Conservation (phyloP, 2,888 invertebrate species). For the Loripinus fragilis region DNA sequence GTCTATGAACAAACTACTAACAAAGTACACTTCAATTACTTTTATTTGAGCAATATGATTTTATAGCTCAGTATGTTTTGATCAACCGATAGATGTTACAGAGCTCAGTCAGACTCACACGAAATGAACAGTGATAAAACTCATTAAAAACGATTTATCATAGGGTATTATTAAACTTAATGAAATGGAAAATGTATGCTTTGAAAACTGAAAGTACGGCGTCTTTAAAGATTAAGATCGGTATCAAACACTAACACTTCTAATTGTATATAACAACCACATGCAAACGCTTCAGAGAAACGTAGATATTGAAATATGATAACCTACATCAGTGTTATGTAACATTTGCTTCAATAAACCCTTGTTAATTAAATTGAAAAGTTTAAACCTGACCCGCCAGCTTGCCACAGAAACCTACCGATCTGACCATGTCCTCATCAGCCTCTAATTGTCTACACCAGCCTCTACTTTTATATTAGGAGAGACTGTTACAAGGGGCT, state of each 20-base stretch:
- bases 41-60: not conserved
- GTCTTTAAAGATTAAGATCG: slow-evolving; percentile 1
- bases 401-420: too few species aligned
- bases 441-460: too few species aligned
- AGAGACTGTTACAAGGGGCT: too few species aligned
- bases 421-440: too few species aligned
- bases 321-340: too few species aligned
- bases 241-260: not conserved
- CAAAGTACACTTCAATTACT: too few species aligned
- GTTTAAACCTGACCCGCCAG: too few species aligned
- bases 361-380: too few species aligned
- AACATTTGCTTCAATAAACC: too few species aligned
- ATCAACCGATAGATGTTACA: slow-evolving; percentile 11
- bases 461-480: too few species aligned
- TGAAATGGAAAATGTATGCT: slow-evolving; percentile 15
- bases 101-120: not conserved
- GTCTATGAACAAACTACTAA: too few species aligned
- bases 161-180: slow-evolving; percentile 8
- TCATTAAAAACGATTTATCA: slow-evolving; percentile 16
- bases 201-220: slow-evolving; percentile 10
- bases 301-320: not conserved
- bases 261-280: not conserved
- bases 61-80: not conserved
- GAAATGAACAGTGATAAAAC: slow-evolving; percentile 15
- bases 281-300: not conserved